phyloP scores from a whole-genome alignment of 2,888 invertebrate genomes.

The Desoria tigrina region DNA sequence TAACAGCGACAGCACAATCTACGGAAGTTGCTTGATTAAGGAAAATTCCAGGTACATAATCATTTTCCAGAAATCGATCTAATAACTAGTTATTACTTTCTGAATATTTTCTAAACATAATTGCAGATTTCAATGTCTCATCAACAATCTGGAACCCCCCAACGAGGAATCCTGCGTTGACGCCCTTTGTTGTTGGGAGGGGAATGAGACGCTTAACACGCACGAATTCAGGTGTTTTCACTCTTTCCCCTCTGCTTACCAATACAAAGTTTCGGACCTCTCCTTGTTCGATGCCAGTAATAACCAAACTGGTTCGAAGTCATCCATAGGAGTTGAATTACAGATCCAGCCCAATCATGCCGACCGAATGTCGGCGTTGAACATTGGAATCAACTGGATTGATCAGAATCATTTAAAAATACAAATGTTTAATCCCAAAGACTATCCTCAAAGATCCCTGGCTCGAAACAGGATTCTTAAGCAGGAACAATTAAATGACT shows the following conservation, averaged over 20 bases:
- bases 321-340: neutral
- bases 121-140: constrained; percentile 46
- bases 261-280: constrained; percentile 56
- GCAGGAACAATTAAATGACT: neutral
- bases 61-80: neutral
- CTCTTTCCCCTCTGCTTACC: constrained; percentile 60
- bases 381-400: constrained; percentile 29
- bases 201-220: constrained; percentile 54
- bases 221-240: constrained; percentile 60
- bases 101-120: too few relatives aligned
- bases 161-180: constrained; percentile 57
- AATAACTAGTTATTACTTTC: too few relatives aligned
- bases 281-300: neutral
- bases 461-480: neutral
- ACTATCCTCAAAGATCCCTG: constrained; percentile 12
- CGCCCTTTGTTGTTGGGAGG: constrained; percentile 62
- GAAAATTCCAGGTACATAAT: constrained; percentile 35
- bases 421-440: constrained; percentile 31
- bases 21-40: constrained; percentile 44
- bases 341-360: constrained; percentile 14
- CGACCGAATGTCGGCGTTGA: constrained; percentile 28
- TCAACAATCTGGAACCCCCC: constrained; percentile 50
- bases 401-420: constrained; percentile 32
- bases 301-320: constrained; percentile 1
- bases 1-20: constrained; percentile 25